Base-by-base conservation (phyloP, 1,140 invertebrate genomes). In the Trichonephila inaurata region DNA sequence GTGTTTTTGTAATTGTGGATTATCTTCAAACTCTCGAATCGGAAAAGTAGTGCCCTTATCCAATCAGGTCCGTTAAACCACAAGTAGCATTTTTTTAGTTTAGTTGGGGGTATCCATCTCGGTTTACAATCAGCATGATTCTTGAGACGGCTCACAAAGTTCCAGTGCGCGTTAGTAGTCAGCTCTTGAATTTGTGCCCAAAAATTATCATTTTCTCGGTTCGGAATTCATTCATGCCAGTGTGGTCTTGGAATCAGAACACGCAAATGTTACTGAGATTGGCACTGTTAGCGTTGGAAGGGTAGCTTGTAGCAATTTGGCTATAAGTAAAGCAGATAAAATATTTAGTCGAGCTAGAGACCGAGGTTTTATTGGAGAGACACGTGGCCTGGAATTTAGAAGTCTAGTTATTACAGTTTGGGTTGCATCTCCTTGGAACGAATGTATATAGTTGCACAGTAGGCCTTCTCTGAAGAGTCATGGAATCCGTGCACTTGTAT, bases 171-270 rank as follows among this genome's bases (percentile, higher is more conserved):
- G n/a, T n/a, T n/a, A n/a, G n/a, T n/a, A n/a, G n/a, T n/a, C n/a
- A n/a, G n/a, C 93, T 58, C 85, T 77, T 88, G 82, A 61, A 93
- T 93, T 62, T 88, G 8, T 51, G 72, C 12, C 90, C 21, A 91
- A 82, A 12, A 77, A 5, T 61, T 61, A n/a, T 93, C 95, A 95
- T 94, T 95, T 95, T 44, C 95, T 88, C 16, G 95, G 95, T 14
- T 92, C 89, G 44, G 94, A 94, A 7, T n/a, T n/a, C n/a, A 96
- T 94, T 96, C 96, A 96, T 8, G 89, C 89, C 14, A 96, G n/a
- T n/a, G 64, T 0, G 12, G 95, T 95, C 28, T 94, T 95, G 0
- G 96, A 96, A 94, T 96, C 94, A 5, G 82, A 95, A 5, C 92
- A 92, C 61, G 33, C 64, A 28, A 69, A 94, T 12, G 89, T 94